Percentiles rank a stretch among this genome's conserved stretches.
These are phyloP conservation scores for Meloidogyne hapla DNA, from an alignment of 1,140 invertebrate species.

Conservation along the genomic window DNA sequence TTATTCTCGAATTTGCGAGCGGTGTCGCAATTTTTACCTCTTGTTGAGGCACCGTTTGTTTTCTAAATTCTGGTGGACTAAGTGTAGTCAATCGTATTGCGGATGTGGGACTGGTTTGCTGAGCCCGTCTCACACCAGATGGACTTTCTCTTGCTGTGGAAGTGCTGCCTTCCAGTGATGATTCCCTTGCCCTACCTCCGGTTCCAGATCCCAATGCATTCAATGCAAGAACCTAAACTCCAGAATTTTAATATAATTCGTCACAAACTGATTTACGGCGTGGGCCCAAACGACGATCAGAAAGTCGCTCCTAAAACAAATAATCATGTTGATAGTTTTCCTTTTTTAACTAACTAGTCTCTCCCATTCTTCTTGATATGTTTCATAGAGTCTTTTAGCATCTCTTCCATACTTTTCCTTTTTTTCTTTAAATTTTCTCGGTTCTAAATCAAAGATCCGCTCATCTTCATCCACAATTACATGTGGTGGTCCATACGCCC, in stretches of 20 bases:
- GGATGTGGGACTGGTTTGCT: background rate
- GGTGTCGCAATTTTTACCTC: background rate
- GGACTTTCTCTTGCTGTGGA: background rate
- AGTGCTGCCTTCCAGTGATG: conserved; percentile 16
- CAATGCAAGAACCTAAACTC: conserved; percentile 10
- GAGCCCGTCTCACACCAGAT: background rate
- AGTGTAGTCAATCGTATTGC: background rate
- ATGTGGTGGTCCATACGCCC: conserved; percentile 28
- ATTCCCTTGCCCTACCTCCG: background rate
- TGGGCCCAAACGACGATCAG: conserved; percentile 22
- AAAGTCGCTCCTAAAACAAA: conserved; percentile 21
- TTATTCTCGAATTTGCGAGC: background rate
- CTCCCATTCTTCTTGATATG: conserved; percentile 58
- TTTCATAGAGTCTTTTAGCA: conserved; percentile 57
- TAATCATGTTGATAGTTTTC: background rate
- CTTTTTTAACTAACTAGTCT: conserved; percentile 15
- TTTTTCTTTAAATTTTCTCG: conserved; percentile 58
- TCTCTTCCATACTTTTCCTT: conserved; percentile 63
- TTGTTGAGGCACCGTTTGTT: background rate
- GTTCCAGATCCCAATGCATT: conserved; percentile 9
- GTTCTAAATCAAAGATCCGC: conserved; percentile 40
- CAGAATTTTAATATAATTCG: background rate
- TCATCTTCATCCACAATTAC: conserved; percentile 40
- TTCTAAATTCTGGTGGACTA: background rate
- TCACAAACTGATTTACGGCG: conserved; percentile 28